Base-by-base conservation (phyloP, 2,888 invertebrate species). In the Ormyrus labotus region DNA sequence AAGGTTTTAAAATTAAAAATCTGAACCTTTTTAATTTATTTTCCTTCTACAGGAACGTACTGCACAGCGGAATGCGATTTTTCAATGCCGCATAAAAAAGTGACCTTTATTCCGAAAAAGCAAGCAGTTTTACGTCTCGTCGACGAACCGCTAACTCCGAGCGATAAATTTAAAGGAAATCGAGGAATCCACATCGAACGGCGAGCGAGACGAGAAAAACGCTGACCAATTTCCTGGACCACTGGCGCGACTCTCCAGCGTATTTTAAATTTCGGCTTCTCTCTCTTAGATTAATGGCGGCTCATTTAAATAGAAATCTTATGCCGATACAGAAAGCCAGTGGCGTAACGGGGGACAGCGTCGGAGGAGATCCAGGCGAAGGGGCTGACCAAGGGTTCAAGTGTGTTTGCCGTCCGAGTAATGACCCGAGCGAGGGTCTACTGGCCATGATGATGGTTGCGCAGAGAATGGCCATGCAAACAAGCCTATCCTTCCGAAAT, bases 301-400 rank as follows among this genome's bases (percentile, higher is more conserved):
- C 90, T 91, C 90, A 90, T 91, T 91, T 91, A 90, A 91, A 90
- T 90, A 90, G 89, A 90, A 90, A 90, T 90, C 90, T 90, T 88
- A 86, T 88, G 87, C 87, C 88, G 88, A 90, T 90, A 90, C 89
- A 88, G 85, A 85, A 85, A 88, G 87, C 83, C n/a, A 13, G 5
- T 81, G 84, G 19, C 19, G 57, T 6, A 47, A 71, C 7, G 13
- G 53, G 10, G 64, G 65, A 67, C 3, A n/a, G 11, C 47, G 73
- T 65, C 34, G 5, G 34, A 51, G 64, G 65, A 67, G 73, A 55
- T 48, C 34, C 6, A 61, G 19, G 61, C 81, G 83, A 86, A 87
- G 88, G 87, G 88, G 87, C 86, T 86, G 87, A 85, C 87, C 87
- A 87, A 87, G 88, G 88, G 87, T 87, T 89, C 86, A 89, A 90